phyloP scores from a whole-genome alignment of 2,888 invertebrate genomes.

The Pachliopta kotzebuea region DNA sequence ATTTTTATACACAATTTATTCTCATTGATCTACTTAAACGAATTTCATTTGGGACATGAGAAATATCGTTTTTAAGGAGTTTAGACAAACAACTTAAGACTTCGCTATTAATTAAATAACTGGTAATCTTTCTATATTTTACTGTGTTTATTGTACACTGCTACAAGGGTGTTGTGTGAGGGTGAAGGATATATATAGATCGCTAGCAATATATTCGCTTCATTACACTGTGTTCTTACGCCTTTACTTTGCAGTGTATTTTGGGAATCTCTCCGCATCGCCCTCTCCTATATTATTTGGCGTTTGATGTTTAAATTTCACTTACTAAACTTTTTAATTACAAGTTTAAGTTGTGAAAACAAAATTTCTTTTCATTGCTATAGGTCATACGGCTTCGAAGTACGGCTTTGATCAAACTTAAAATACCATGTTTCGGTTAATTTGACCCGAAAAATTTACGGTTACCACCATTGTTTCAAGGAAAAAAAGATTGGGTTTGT shows the following conservation, averaged over 20 bases:
- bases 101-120: background rate
- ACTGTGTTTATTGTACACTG: background rate
- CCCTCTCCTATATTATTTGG: constrained; percentile 12
- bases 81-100: too few species aligned
- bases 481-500: too few species aligned
- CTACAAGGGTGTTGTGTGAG: background rate
- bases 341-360: background rate
- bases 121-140: background rate
- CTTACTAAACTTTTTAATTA: background rate
- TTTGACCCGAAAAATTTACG: too few species aligned
- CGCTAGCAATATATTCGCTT: constrained; percentile 1
- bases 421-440: too few species aligned
- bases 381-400: background rate
- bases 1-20: background rate
- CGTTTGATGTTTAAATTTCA: constrained; percentile 18
- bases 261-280: constrained; percentile 22
- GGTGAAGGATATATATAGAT: background rate
- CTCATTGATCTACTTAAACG: background rate
- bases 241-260: constrained; percentile 19
- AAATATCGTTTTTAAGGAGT: too few species aligned
- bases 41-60: background rate
- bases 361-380: background rate
- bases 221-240: constrained; percentile 1
- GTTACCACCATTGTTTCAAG: too few species aligned
- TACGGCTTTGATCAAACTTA: background rate